Percentiles rank a stretch among this genome's conserved stretches.
phyloP scores from a whole-genome alignment of 2,113 vertebrate species.

The Xenus cinereus region DNA sequence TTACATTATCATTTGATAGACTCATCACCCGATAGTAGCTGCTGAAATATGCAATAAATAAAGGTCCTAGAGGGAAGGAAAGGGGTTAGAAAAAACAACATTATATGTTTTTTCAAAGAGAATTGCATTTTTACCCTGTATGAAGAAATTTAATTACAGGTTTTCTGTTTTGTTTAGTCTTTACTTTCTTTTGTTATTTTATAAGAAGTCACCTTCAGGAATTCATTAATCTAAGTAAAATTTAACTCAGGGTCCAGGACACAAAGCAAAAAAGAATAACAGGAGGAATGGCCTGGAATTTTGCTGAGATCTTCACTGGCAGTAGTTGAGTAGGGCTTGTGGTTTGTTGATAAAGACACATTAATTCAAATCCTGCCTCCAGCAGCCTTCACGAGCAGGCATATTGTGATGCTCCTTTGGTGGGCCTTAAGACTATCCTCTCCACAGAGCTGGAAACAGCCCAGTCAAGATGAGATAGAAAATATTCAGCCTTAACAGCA shows the following conservation, averaged over 20 bases:
- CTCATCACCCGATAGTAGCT: neutral
- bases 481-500: neutral
- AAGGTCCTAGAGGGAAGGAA: neutral
- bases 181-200: neutral
- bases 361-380: neutral
- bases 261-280: neutral
- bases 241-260: neutral
- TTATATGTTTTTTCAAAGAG: neutral
- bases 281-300: neutral
- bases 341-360: neutral
- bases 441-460: neutral
- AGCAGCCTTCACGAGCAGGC: neutral
- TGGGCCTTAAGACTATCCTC: neutral
- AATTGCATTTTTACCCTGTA: neutral
- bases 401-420: neutral
- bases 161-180: neutral
- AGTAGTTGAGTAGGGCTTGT: neutral
- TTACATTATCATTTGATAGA: slow-evolving; percentile 60
- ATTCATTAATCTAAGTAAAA: neutral
- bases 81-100: neutral
- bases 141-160: neutral
- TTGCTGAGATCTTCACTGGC: neutral
- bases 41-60: slow-evolving; percentile 52
- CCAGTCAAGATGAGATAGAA: neutral
- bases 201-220: neutral